A percentile compares a stretch with the other conserved stretches of the same genome.
These are phyloP conservation scores for Trichogramma dendrolimi DNA, from an alignment of 2,888 invertebrate genomes.

Conservation along the genomic window DNA sequence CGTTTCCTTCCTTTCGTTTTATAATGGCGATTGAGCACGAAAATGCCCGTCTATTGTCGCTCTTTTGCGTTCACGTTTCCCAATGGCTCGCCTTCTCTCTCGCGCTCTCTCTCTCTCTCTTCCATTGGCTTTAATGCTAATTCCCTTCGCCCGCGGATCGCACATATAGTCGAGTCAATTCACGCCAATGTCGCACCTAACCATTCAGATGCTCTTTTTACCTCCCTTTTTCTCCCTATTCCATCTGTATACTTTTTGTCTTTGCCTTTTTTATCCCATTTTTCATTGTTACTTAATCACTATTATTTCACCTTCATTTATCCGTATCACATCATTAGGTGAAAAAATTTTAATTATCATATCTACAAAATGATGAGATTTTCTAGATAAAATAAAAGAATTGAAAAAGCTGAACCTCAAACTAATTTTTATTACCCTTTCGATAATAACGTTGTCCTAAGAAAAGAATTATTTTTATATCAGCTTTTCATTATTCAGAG, in stretches of 20 bases:
- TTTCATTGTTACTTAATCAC: constrained; percentile 28
- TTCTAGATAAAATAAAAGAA: too few species aligned
- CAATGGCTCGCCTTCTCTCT: constrained; percentile 9
- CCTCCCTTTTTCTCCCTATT: constrained; percentile 6
- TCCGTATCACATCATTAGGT: constrained; percentile 19
- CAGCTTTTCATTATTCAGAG: too few species aligned
- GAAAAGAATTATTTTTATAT: too few species aligned
- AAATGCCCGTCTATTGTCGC: constrained; percentile 24
- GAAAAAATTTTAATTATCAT: background rate
- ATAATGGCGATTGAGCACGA: constrained; percentile 25
- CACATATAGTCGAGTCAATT: background rate
- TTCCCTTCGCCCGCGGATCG: constrained; percentile 15
- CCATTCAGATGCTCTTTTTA: constrained; percentile 4
- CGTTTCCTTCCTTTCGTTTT: constrained; percentile 26
- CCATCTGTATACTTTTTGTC: background rate
- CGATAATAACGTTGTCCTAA: too few species aligned
- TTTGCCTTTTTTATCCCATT: constrained; percentile 15
- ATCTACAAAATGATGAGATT: too few species aligned
- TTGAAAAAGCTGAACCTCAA: too few species aligned
- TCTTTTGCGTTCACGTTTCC: constrained; percentile 1
- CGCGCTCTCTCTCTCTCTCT: constrained; percentile 16
- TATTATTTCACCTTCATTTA: constrained; percentile 22
- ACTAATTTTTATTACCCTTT: too few species aligned
- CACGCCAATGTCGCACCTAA: constrained; percentile 15
- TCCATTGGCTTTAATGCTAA: constrained; percentile 27